Base-by-base conservation (phyloP, 1,140 invertebrate species). In the Drosophila saltans region DNA sequence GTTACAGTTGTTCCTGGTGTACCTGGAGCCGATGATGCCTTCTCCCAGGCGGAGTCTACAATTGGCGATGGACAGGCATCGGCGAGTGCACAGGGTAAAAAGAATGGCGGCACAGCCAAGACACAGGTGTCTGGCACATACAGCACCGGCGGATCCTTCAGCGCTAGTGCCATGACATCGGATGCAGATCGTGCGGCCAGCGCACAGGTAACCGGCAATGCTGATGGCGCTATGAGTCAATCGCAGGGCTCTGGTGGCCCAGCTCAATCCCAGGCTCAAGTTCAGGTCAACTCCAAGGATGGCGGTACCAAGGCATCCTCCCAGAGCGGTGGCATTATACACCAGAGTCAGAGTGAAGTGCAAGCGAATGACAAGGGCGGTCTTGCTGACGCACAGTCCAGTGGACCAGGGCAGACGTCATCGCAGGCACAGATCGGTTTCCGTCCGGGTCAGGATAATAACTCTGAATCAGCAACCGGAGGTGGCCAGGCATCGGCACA, bases 361-460 rank as follows among this genome's bases (percentile, higher is more conserved):
- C 71, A 75, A 11, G 96, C 96, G 4, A 95, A 96, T 68, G 93
- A 94, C 8, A 96, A 95, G 92, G 96, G 96, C 28, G 96, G 96
- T 3, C 94, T 97, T 92, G 96, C 96, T 5, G 96, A 97, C 92
- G 96, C 96, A 1, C 96, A 97, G 93, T 96, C 96, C 1, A 96
- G 95, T 75, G 96, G 96, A 1, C 95, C 96, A 16, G 96, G 96
- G 2, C 96, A 95, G 77, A 97, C 96, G 0, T 97, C 96, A 1
- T 97, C 96, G 39, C 96, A 97, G 93, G 96, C 96, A 11, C 96
- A 97, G 93, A 97, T 97, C 48, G 96, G 96, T 3, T 97, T 97
- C 81, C 95, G 95, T 58, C 96, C 96, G 0, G 94, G 94, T 90
- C 93, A 95, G 91, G 92, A 94, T 80, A 93, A 61, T 93, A 73